A percentile compares a stretch with the other conserved stretches of the same genome.
These are phyloP conservation scores for Aplodontia rufa DNA, from an alignment of 2,113 vertebrate species.

Conservation along the genomic window DNA sequence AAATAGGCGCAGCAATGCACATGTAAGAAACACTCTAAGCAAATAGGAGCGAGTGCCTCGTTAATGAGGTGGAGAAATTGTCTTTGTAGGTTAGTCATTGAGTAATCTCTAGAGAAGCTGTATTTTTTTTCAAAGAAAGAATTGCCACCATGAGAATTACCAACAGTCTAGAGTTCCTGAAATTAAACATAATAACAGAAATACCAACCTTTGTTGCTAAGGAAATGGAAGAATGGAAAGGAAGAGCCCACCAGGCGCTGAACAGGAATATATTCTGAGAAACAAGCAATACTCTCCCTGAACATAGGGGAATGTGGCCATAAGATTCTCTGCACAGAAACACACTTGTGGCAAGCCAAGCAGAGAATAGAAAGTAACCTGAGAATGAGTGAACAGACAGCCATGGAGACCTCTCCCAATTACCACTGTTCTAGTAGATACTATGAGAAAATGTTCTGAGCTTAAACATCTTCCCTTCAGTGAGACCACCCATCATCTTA, in stretches of 20 bases:
- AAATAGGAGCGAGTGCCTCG: background rate
- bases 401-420: background rate
- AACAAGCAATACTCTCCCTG: background rate
- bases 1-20: background rate
- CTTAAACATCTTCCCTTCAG: background rate
- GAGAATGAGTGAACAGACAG: background rate
- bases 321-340: background rate
- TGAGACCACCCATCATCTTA: background rate
- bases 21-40: background rate
- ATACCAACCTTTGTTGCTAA: background rate
- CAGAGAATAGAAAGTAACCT: background rate
- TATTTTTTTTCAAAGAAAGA: background rate
- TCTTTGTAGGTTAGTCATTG: background rate
- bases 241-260: background rate
- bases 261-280: background rate
- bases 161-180: background rate
- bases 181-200: conserved; percentile 33
- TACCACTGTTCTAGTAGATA: background rate
- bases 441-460: background rate
- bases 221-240: background rate
- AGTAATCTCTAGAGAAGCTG: background rate
- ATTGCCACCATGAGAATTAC: background rate
- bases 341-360: background rate
- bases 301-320: background rate
- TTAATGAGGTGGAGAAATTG: background rate